Evolutionary conservation across 2,113 vertebrate genomes (phyloP).

Genomic region (Pseudorasbora parva): DNA sequence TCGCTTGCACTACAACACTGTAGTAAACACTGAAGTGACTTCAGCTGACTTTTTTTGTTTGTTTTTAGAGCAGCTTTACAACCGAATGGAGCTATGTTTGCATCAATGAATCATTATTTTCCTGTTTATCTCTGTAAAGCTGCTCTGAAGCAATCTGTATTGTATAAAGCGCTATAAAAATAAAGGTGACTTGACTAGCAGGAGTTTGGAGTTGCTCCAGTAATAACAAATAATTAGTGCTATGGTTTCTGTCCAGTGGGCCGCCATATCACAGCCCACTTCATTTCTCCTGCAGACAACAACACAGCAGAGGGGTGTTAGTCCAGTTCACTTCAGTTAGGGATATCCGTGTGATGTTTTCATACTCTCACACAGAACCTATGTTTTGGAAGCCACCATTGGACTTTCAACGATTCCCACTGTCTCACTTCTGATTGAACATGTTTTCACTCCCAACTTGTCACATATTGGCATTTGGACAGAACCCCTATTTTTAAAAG

Average conservation of each 20-base stretch:
- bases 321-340: not conserved
- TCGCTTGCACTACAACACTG: not conserved
- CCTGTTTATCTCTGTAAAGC: too few species aligned
- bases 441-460: too few species aligned
- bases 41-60: too few species aligned
- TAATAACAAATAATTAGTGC: not conserved
- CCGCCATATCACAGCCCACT: not conserved
- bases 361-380: not conserved
- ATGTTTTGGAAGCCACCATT: not conserved
- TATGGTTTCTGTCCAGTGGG: conserved; percentile 12
- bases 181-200: not conserved
- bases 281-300: not conserved
- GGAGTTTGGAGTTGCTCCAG: not conserved
- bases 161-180: too few species aligned
- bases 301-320: too few species aligned
- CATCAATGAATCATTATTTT: too few species aligned
- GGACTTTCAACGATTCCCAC: not conserved
- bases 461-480: too few species aligned
- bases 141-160: too few species aligned
- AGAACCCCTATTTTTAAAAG: too few species aligned
- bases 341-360: not conserved
- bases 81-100: too few species aligned
- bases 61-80: too few species aligned
- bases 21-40: too few species aligned
- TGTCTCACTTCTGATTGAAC: not conserved